Evolutionary conservation across 2,888 invertebrate genomes (phyloP).

Genomic region (Tinea semifulvella): DNA sequence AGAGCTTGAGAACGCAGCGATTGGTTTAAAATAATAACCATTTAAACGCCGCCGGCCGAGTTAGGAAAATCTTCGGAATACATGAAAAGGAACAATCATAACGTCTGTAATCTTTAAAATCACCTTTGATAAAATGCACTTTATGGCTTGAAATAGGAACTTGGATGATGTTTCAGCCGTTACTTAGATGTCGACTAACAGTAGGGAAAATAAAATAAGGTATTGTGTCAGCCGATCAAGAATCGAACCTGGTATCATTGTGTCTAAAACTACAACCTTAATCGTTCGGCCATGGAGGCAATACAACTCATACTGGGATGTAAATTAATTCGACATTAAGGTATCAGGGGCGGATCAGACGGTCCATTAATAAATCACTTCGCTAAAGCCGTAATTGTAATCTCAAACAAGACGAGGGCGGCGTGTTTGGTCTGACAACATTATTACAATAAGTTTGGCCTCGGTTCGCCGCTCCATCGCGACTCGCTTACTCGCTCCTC

Average conservation of each 20-base stretch:
- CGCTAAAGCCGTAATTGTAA: conserved; percentile 67
- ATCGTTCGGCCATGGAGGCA: too few relatives aligned
- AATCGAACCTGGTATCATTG: too few relatives aligned
- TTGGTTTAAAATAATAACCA: conserved; percentile 7
- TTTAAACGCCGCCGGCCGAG: background rate
- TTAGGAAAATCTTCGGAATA: too few relatives aligned
- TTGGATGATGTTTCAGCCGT: too few relatives aligned
- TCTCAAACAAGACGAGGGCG: conserved; percentile 60
- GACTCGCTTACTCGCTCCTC: conserved; percentile 1
- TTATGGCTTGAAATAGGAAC: too few relatives aligned
- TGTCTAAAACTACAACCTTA: too few relatives aligned
- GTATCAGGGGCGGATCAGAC: conserved; percentile 64
- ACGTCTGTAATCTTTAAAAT: too few relatives aligned
- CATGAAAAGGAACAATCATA: too few relatives aligned
- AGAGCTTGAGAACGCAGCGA: background rate
- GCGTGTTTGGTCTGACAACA: conserved; percentile 64
- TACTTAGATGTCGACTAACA: too few relatives aligned
- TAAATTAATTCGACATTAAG: conserved; percentile 63
- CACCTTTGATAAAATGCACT: too few relatives aligned
- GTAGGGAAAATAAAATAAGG: too few relatives aligned
- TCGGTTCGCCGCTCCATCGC: conserved; percentile 38
- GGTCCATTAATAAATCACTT: conserved; percentile 67
- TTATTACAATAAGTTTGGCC: conserved; percentile 64
- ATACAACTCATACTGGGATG: conserved; percentile 32
- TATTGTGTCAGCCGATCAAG: too few relatives aligned